Evolutionary conservation across 2,113 vertebrate genomes (phyloP).

Genomic region (Cinclus cinclus): DNA sequence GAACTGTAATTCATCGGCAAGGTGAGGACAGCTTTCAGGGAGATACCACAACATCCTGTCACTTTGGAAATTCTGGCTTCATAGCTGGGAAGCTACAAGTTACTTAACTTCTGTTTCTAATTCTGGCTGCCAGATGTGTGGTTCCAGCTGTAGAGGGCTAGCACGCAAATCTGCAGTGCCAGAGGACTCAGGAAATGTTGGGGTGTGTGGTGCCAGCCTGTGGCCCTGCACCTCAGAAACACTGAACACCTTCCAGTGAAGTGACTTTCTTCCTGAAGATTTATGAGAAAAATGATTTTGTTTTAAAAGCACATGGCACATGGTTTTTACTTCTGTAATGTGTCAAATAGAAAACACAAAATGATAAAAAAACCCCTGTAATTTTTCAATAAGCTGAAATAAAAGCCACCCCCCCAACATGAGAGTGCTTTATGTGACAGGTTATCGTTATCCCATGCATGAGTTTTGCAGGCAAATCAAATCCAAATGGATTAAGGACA

Average conservation of each 20-base stretch:
- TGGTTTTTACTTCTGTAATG: not conserved
- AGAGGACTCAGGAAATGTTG: not conserved
- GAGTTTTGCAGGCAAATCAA: slow-evolving; percentile 5
- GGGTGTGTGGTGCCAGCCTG: not conserved
- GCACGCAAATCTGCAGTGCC: not conserved
- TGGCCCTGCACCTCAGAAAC: not conserved
- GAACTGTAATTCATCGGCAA: slow-evolving; percentile 45
- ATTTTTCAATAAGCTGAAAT: not conserved
- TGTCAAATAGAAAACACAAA: not conserved
- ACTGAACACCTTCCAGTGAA: not conserved
- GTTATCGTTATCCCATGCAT: not conserved
- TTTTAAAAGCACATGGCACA: not conserved
- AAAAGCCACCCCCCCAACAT: not conserved
- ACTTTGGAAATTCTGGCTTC: slow-evolving; percentile 41
- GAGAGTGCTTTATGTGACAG: not conserved
- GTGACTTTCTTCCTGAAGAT: not conserved
- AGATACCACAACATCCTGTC: slow-evolving; percentile 49
- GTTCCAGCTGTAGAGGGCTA: not conserved
- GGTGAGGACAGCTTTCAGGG: slow-evolving; percentile 55
- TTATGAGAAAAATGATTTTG: not conserved
- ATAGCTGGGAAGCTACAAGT: slow-evolving; percentile 16
- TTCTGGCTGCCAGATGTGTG: slow-evolving; percentile 33
- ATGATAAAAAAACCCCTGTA: not conserved
- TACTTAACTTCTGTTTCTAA: slow-evolving; percentile 48
- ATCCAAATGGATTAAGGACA: slow-evolving; percentile 9